A percentile compares a stretch with the other conserved stretches of the same genome.
These are phyloP conservation scores for Ostrea denselamellosa DNA, from an alignment of 1,140 invertebrate genomes.

Conservation along the genomic window DNA sequence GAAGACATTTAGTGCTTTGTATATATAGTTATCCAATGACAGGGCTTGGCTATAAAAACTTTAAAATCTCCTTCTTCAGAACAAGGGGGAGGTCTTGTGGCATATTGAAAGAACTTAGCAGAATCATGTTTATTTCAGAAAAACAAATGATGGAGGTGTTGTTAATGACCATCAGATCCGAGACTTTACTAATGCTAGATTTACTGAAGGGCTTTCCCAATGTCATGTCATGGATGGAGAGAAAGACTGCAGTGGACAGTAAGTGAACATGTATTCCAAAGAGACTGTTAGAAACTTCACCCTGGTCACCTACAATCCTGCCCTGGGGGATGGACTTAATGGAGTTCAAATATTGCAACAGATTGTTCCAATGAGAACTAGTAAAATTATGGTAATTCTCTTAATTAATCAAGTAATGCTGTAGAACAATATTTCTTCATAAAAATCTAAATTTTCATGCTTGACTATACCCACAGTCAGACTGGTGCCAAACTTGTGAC, in stretches of 20 bases:
- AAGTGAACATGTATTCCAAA: conserved; percentile 27
- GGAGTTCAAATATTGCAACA: conserved; percentile 72
- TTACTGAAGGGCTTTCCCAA: neutral
- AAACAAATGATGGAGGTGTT: conserved; percentile 73
- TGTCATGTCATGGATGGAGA: conserved; percentile 19
- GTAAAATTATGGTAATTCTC: conserved; percentile 62
- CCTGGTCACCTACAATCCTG: conserved; percentile 69
- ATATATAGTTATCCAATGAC: no score
- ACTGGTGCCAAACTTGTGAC: no score
- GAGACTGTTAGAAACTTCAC: conserved; percentile 22
- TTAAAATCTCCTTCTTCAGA: no score
- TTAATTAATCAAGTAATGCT: neutral
- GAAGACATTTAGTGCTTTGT: no score
- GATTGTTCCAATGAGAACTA: conserved; percentile 67
- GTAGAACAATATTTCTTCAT: neutral
- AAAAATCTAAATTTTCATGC: no score
- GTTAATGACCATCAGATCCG: conserved; percentile 71
- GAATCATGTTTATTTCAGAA: conserved; percentile 43
- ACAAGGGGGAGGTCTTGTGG: no score
- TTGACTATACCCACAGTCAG: no score
- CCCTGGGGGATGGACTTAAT: conserved; percentile 70
- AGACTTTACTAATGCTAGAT: conserved; percentile 59
- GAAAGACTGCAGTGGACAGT: conserved; percentile 39
- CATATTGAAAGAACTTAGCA: no score
- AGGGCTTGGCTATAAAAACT: no score